Conservation (phyloP, 1,140 invertebrate species). For the Zaprionus kolodkinae region DNA sequence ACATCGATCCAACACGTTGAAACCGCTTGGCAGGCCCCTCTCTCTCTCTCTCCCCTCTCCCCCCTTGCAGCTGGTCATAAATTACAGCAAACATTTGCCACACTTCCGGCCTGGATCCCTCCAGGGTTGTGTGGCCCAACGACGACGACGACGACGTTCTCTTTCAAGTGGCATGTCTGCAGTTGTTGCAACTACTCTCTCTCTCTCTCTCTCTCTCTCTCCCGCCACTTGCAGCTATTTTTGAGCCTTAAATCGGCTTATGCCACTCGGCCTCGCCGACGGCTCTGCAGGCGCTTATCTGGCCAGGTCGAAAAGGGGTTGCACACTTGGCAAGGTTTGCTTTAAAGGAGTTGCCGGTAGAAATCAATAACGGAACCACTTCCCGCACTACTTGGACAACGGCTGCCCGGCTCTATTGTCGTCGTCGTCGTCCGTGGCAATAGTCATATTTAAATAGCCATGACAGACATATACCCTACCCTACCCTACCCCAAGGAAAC, state of each 20-base stretch:
- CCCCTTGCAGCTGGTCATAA: constrained; percentile 51
- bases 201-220: too few relatives aligned
- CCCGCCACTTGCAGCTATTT: constrained; percentile 66
- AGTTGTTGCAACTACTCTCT: constrained; percentile 19
- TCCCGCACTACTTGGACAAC: constrained; percentile 1
- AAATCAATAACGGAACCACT: constrained; percentile 61
- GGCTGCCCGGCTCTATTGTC: constrained; percentile 37
- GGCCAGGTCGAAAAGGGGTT: constrained; percentile 34
- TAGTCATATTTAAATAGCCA: constrained; percentile 69
- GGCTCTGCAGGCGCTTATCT: constrained; percentile 51
- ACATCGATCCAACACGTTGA: constrained; percentile 43
- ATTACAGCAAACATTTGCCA: constrained; percentile 79
- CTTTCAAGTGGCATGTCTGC: constrained; percentile 50
- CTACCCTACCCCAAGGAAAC: background rate
- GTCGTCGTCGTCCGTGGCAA: constrained; percentile 69
- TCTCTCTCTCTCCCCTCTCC: background rate
- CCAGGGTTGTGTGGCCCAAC: constrained; percentile 10
- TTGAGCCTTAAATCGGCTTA: constrained; percentile 77
- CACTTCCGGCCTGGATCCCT: constrained; percentile 61
- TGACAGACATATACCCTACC: constrained; percentile 1
- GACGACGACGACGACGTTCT: background rate
- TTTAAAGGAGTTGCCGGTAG: constrained; percentile 38
- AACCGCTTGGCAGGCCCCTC: background rate
- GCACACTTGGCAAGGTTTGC: background rate
- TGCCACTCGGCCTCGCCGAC: constrained; percentile 27